Base-by-base conservation (phyloP, 1,140 invertebrate species). In the Penaeus japonicus region DNA sequence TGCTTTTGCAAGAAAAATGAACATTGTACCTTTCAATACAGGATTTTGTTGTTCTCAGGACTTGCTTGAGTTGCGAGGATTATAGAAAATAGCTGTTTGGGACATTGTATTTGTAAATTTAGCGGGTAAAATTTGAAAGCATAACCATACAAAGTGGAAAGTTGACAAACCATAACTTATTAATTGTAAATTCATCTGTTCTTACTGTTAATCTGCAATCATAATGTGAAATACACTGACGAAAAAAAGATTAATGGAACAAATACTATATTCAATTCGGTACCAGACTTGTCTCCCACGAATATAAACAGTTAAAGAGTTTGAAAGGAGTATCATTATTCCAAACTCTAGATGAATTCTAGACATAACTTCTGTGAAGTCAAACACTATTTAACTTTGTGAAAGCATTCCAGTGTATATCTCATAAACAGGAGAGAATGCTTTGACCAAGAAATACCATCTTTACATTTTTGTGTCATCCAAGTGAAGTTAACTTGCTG, bases 21-120 rank as follows among this genome's bases (percentile, higher is more conserved):
- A 57, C 20, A 88, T 88, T 77, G 80, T 88, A 47, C 81, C 87
- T 77, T 88, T 77, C 59, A 88, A 88, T 88, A 65, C 81, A 7
- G 87, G 87, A 35, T 65, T 88, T 22, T 88, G 87, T 83, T 88
- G 87, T 78, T 88, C 87, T 24, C 70, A 77, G 32, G 87, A 83
- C 24, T 27, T 77, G 15, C 84, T 83, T 30, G 87, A 88, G 78
- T 47, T 88, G 70, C 83, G 73, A 88, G 59, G 65, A 59, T 70
- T 70, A 70, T 70, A 70, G 62, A 17, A 30, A 70, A 30, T 70
- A 20, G 15, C 1, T n/a, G 12, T n/a, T 70, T n/a, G 77, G 0
- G 24, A 53, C 17, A 39, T 47, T 24, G n/a, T 35, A 54, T 47
- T 79, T 79, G 47, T 47, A 47, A 47, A 47, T 47, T 47, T 47